phyloP scores from a whole-genome alignment of 2,113 vertebrate species.

The Callocephalon fimbriatum region DNA sequence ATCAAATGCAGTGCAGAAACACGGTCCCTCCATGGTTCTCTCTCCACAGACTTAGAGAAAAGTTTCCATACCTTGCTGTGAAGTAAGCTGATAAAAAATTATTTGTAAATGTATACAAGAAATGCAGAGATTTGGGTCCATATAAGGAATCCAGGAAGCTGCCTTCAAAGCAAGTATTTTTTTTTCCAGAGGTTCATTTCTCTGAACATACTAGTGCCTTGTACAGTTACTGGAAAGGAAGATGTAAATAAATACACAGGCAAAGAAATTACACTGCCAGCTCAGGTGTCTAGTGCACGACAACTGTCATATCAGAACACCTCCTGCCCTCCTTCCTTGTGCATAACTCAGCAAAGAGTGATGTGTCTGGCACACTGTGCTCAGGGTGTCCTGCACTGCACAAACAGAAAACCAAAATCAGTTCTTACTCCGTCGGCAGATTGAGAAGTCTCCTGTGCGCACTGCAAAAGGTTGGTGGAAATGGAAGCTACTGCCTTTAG shows the following conservation, averaged over 20 bases:
- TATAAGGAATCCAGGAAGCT: background rate
- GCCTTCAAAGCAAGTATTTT: background rate
- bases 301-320: constrained; percentile 28
- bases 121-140: background rate
- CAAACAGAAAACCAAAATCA: background rate
- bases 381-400: background rate
- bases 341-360: constrained; percentile 19
- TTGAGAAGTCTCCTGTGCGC: background rate
- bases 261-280: constrained; percentile 3
- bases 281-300: background rate
- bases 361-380: constrained; percentile 42
- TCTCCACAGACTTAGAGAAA: background rate
- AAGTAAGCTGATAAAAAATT: background rate
- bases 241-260: constrained; percentile 17
- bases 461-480: background rate
- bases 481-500: background rate
- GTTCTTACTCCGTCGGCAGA: background rate
- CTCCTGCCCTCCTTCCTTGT: constrained; percentile 50
- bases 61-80: background rate
- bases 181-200: background rate
- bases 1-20: background rate
- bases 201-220: background rate
- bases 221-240: background rate
- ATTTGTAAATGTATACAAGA: background rate
- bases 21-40: background rate